phyloP scores from a whole-genome alignment of 2,888 invertebrate genomes.

The Chironomus riparius region DNA sequence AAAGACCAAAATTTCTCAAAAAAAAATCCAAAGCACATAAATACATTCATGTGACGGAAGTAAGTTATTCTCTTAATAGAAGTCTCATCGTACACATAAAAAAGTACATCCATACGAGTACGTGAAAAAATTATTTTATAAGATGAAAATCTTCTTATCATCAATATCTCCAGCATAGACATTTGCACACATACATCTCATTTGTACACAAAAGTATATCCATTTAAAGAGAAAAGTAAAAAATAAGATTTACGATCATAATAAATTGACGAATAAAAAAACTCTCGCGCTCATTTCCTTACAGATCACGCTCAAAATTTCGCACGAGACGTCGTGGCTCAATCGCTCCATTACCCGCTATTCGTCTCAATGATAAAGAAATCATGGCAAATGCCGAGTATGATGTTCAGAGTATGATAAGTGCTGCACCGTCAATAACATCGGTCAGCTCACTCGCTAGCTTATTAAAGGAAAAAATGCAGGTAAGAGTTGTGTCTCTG shows the following conservation, averaged over 20 bases:
- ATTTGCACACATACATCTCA: no score
- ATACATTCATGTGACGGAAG: no score
- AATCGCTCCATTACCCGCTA: constrained; percentile 49
- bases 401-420: constrained; percentile 41
- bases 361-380: constrained; percentile 48
- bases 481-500: constrained; percentile 44
- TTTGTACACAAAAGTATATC: no score
- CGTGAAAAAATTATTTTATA: no score
- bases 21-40: no score
- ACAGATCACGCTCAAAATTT: constrained; percentile 42
- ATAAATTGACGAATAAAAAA: not conserved
- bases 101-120: no score
- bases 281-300: not conserved
- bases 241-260: not conserved
- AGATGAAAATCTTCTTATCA: no score
- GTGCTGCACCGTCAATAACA: constrained; percentile 59
- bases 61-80: no score
- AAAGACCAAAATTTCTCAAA: no score
- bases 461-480: constrained; percentile 70
- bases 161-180: no score
- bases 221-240: no score
- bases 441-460: constrained; percentile 79
- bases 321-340: constrained; percentile 57
- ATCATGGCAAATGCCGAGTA: constrained; percentile 45
- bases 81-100: no score